These are phyloP conservation scores for Eriocheir sinensis DNA, from an alignment of 1,140 invertebrate genomes.

Conservation along the genomic window DNA sequence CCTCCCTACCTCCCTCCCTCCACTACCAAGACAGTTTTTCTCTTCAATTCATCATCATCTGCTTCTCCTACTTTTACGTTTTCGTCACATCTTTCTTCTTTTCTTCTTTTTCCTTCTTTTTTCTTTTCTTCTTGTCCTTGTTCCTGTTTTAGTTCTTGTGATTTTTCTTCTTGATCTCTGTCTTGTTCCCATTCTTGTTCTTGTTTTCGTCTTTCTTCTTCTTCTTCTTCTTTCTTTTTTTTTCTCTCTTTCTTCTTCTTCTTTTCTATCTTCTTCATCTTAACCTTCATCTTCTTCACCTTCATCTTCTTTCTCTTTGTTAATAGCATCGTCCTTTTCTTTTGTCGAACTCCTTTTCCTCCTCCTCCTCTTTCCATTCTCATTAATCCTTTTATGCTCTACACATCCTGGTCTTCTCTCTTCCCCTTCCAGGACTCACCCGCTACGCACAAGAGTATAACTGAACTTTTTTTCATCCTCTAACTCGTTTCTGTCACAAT, in stretches of 20 bases:
- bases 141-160: no score
- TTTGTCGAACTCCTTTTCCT: neutral
- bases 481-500: no score
- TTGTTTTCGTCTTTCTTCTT: neutral
- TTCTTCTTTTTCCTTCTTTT: neutral
- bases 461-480: no score
- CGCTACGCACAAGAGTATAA: neutral
- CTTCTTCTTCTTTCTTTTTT: no score
- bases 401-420: neutral
- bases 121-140: neutral
- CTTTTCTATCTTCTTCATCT: no score
- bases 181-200: neutral
- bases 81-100: no score
- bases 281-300: neutral
- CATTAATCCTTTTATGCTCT: neutral
- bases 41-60: no score
- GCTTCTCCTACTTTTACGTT: no score
- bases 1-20: no score
- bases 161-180: no score
- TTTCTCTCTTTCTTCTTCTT: neutral
- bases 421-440: neutral
- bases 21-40: no score
- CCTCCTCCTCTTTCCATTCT: neutral
- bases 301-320: neutral
- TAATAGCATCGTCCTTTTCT: no score